phyloP scores from a whole-genome alignment of 2,797 vertebrate genomes.

The Molossus molossus region DNA sequence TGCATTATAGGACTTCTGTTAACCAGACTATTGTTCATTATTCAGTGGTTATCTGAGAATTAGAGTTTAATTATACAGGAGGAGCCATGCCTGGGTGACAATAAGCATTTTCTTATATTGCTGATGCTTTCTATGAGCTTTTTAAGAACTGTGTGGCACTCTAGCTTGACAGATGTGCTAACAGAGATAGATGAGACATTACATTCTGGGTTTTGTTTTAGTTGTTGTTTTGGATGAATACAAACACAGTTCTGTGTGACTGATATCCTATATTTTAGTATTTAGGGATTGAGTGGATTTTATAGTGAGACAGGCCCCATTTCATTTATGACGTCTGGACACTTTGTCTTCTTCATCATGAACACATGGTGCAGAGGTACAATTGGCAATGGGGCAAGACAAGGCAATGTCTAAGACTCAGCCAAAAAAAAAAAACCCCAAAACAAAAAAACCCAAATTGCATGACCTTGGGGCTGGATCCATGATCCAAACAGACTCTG shows the following conservation, averaged over 20 bases:
- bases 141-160: background rate
- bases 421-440: background rate
- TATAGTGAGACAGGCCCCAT: slow-evolving; percentile 68
- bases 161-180: slow-evolving; percentile 77
- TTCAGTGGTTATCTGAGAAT: slow-evolving; percentile 37
- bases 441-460: background rate
- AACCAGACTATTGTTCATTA: background rate
- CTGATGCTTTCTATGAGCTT: slow-evolving; percentile 72
- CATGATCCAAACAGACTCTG: background rate
- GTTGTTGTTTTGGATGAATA: slow-evolving; percentile 80
- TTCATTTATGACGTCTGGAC: slow-evolving; percentile 69
- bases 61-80: slow-evolving; percentile 41
- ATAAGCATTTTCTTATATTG: slow-evolving; percentile 52
- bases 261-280: slow-evolving; percentile 73
- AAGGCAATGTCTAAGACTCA: background rate
- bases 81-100: background rate
- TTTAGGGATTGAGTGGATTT: slow-evolving; percentile 76
- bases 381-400: background rate
- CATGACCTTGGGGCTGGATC: background rate
- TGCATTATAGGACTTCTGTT: background rate
- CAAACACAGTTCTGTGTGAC: slow-evolving; percentile 72
- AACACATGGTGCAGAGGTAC: background rate
- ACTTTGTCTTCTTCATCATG: slow-evolving; percentile 69
- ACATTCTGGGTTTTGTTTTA: slow-evolving; percentile 75
- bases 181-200: slow-evolving; percentile 76